Conservation (phyloP, 2,113 vertebrate genomes). For the Gnathonemus echidnorhynchus region DNA sequence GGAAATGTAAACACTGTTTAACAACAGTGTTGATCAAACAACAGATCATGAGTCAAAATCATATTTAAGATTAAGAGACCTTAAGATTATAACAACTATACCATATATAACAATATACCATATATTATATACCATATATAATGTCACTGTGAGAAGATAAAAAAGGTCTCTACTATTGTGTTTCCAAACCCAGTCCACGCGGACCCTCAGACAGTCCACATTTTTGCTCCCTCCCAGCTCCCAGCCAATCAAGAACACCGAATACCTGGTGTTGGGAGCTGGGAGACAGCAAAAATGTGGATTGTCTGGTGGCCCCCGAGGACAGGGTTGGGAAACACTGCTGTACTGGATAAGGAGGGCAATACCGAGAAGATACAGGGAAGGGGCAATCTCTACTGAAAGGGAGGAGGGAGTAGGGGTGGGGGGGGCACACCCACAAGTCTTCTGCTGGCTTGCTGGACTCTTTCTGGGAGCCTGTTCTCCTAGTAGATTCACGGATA, state of each 20-base stretch:
- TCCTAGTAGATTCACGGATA: conserved; percentile 90
- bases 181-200: neutral
- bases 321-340: neutral
- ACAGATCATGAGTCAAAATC: neutral
- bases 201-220: neutral
- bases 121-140: neutral
- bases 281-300: neutral
- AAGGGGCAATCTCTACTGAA: neutral
- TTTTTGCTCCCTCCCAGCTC: neutral
- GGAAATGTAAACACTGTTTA: neutral
- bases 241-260: neutral
- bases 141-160: neutral
- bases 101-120: neutral
- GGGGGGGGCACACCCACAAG: conserved; percentile 59
- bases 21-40: neutral
- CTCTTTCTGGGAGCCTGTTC: conserved; percentile 83
- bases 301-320: neutral
- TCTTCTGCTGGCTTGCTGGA: conserved; percentile 63
- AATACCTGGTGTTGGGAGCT: neutral
- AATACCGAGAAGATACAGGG: neutral
- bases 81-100: neutral
- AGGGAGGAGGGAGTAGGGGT: neutral
- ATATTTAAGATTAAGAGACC: neutral
- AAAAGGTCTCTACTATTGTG: neutral
- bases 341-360: neutral